Evolutionary conservation across 2,113 vertebrate species (phyloP).

Genomic region (Brienomyrus brachyistius): DNA sequence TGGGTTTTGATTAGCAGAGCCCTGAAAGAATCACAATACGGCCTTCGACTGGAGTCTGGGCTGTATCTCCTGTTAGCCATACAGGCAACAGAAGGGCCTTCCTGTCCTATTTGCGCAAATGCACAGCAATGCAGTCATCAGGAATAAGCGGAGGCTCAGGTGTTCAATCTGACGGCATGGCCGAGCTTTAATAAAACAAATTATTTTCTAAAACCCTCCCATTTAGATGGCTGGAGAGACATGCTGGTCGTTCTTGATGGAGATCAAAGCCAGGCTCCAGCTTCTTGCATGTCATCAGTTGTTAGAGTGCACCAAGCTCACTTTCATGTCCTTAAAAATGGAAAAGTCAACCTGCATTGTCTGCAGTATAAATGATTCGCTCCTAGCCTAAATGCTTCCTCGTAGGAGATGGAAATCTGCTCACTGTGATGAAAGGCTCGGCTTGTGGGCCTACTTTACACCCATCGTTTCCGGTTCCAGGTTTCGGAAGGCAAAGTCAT

Average conservation of each 20-base stretch:
- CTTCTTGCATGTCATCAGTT: neutral
- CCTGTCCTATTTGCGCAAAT: neutral
- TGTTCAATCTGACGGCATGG: constrained; percentile 4
- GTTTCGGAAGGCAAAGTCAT: neutral
- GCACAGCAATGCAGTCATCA: neutral
- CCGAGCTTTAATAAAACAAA: constrained; percentile 5
- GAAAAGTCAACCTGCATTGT: neutral
- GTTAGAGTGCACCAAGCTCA: neutral
- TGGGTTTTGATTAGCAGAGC: constrained; percentile 13
- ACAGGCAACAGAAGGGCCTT: neutral
- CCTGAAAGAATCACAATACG: neutral
- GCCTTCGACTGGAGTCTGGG: neutral
- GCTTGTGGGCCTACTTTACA: neutral
- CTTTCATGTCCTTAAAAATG: constrained; percentile 7
- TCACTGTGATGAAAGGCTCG: neutral
- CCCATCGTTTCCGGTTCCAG: neutral
- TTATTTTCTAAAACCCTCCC: constrained; percentile 18
- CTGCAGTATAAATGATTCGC: neutral
- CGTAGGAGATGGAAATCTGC: neutral
- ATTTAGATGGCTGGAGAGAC: constrained; percentile 16
- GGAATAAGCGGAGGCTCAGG: neutral
- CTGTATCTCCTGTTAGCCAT: neutral
- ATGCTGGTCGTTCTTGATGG: neutral
- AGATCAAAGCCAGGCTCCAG: constrained; percentile 2
- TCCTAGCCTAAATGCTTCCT: neutral